Evolutionary conservation across 1,140 invertebrate species (phyloP).

Genomic region (Mya arenaria): DNA sequence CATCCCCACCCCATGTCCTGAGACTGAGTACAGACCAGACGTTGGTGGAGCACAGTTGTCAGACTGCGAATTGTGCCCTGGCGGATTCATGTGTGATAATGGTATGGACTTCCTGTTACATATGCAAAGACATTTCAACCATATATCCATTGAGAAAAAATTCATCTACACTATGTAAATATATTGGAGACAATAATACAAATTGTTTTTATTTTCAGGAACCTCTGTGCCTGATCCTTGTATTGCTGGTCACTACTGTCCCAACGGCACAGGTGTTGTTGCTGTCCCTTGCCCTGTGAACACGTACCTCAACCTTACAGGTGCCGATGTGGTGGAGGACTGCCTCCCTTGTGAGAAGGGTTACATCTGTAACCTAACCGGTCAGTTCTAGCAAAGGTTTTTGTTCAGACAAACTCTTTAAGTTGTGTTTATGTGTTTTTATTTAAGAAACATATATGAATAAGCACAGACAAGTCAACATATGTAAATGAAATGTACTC

Average conservation of each 20-base stretch:
- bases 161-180: too few relatives aligned
- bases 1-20: constrained; percentile 73
- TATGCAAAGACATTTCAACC: too few relatives aligned
- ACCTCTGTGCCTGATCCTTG: constrained; percentile 67
- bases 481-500: too few relatives aligned
- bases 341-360: constrained; percentile 75
- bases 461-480: too few relatives aligned
- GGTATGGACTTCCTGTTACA: too few relatives aligned
- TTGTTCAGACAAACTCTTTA: too few relatives aligned
- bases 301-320: constrained; percentile 71
- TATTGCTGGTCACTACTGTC: constrained; percentile 75
- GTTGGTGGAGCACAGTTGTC: constrained; percentile 63
- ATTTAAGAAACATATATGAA: too few relatives aligned
- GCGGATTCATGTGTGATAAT: constrained; percentile 71
- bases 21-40: constrained; percentile 67
- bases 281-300: constrained; percentile 69
- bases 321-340: constrained; percentile 67
- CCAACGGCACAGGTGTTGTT: constrained; percentile 66
- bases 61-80: constrained; percentile 73
- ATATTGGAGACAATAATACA: too few relatives aligned
- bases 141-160: too few relatives aligned
- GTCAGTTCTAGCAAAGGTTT: too few relatives aligned
- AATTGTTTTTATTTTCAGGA: constrained; percentile 53
- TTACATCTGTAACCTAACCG: constrained; percentile 77
- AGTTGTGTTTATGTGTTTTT: too few relatives aligned